A percentile compares a stretch with the other conserved stretches of the same genome.
These are phyloP conservation scores for Ceyx cyanopectus DNA, from an alignment of 2,113 vertebrate genomes.

Conservation along the genomic window DNA sequence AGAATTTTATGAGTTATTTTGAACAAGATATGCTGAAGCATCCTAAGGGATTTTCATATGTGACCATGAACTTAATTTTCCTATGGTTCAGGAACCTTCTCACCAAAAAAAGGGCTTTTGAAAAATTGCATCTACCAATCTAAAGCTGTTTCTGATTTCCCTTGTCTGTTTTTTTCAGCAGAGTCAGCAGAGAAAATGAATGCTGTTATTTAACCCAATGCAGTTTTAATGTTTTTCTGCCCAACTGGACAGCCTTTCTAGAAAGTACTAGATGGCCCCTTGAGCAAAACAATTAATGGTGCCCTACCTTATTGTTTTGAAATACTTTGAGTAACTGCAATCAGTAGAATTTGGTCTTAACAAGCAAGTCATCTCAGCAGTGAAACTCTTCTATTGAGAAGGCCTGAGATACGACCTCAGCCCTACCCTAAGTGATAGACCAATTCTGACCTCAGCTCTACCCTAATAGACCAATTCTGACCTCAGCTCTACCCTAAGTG, in stretches of 20 bases:
- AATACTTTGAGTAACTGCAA: not conserved
- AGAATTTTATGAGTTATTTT: constrained; percentile 12
- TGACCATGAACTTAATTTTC: not conserved
- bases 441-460: not conserved
- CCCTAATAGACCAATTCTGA: not conserved
- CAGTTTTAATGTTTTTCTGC: not conserved
- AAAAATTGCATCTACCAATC: not conserved
- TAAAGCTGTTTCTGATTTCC: not conserved
- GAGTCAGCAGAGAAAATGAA: not conserved
- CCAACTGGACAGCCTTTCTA: not conserved
- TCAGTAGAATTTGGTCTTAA: not conserved
- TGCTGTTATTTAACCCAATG: not conserved
- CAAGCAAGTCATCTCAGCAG: not conserved
- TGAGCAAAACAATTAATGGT: not conserved
- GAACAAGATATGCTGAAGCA: not conserved
- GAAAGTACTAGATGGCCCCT: not conserved
- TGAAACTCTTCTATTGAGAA: not conserved
- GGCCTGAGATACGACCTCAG: not conserved
- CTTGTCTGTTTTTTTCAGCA: not conserved
- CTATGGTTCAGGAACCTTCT: not conserved
- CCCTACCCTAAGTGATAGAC: not conserved
- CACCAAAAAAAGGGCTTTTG: not conserved
- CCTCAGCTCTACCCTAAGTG: not conserved
- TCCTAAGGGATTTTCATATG: not conserved
- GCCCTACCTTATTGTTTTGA: not conserved